Conservation (phyloP, 2,797 vertebrate species). For the Falco berigora region DNA sequence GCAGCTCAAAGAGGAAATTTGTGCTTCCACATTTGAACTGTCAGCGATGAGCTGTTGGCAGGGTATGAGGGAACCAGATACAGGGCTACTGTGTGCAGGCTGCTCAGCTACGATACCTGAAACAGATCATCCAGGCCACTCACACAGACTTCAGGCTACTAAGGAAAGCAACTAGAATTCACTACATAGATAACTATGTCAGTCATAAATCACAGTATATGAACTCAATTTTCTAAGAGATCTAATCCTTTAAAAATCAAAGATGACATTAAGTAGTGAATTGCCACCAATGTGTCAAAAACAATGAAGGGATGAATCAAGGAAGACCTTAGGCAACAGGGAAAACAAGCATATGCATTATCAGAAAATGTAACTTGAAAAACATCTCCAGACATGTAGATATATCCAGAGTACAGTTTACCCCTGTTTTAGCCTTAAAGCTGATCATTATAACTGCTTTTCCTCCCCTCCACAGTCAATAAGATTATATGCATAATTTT, state of each 20-base stretch:
- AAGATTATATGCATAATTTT: background rate
- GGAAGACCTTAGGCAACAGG: background rate
- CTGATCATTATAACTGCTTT: background rate
- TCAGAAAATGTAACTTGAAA: background rate
- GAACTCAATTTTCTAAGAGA: background rate
- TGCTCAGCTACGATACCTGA: background rate
- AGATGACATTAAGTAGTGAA: background rate
- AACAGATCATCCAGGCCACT: background rate
- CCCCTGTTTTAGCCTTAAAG: background rate
- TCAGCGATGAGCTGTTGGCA: background rate
- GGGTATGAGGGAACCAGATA: background rate
- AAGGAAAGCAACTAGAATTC: background rate
- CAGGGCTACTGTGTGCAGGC: accelerated
- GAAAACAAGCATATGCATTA: background rate
- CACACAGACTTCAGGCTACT: background rate
- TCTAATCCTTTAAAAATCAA: background rate
- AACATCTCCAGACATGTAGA: background rate
- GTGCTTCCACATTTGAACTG: background rate
- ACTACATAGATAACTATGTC: background rate
- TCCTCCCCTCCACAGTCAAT: background rate
- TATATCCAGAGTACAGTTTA: background rate
- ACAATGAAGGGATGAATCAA: background rate
- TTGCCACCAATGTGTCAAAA: background rate
- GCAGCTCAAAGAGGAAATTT: background rate
- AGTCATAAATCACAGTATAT: background rate